Evolutionary conservation across 2,113 vertebrate genomes (phyloP).

Genomic region (Gavialis gangeticus): DNA sequence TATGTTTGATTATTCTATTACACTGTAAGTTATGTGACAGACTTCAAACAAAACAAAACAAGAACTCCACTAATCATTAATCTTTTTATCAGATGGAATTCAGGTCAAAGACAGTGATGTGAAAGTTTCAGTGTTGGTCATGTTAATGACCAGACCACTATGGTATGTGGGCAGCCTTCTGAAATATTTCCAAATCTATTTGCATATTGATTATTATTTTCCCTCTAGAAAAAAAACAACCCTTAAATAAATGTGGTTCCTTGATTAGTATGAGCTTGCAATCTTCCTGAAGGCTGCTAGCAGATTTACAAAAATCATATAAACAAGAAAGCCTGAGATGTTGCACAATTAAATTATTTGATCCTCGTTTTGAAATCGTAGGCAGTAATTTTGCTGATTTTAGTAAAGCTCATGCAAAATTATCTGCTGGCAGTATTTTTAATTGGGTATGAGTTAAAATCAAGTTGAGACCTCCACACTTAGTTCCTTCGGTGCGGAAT

Average conservation of each 20-base stretch:
- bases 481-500: not conserved
- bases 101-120: accelerated
- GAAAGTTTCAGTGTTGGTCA: accelerated
- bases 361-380: not conserved
- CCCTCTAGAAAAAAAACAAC: not conserved
- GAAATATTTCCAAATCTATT: not conserved
- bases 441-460: not conserved
- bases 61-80: accelerated
- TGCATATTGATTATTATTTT: not conserved
- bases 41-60: not conserved
- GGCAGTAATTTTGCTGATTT: not conserved
- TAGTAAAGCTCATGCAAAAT: not conserved
- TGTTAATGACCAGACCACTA: not conserved
- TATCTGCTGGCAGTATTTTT: not conserved
- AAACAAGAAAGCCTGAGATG: not conserved
- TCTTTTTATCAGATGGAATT: not conserved
- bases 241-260: not conserved
- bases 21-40: not conserved
- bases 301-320: not conserved
- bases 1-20: not conserved
- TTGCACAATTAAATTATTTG: not conserved
- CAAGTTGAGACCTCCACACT: not conserved
- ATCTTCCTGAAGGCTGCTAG: not conserved
- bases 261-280: not conserved
- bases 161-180: not conserved